Evolutionary conservation across 2,797 vertebrate genomes (phyloP).

Genomic region (Xerus rutilus): DNA sequence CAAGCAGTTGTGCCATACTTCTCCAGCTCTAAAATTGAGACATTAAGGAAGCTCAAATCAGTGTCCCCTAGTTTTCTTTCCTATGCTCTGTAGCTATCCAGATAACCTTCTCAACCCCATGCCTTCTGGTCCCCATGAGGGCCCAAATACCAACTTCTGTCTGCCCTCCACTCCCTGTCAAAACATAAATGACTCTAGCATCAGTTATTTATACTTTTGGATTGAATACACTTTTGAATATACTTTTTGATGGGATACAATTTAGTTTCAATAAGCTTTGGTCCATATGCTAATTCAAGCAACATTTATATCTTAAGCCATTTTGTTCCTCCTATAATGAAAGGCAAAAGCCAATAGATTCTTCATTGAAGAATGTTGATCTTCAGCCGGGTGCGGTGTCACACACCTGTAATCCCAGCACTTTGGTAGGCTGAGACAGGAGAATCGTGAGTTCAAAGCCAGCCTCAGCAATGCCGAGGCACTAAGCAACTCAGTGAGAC

Average conservation of each 20-base stretch:
- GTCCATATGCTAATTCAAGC: conserved; percentile 66
- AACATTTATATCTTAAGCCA: conserved; percentile 63
- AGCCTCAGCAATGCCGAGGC: no score
- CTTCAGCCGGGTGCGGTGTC: not conserved
- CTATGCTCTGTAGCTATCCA: conserved; percentile 50
- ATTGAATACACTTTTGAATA: conserved; percentile 19
- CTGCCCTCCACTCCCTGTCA: conserved; percentile 59
- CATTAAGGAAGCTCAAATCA: not conserved
- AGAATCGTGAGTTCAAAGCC: no score
- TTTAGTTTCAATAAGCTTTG: conserved; percentile 68
- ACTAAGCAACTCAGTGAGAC: no score
- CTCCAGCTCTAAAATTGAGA: not conserved
- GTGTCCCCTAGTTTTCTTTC: not conserved
- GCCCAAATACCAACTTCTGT: conserved; percentile 62
- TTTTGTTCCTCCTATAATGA: conserved; percentile 39
- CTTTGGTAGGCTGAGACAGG: not conserved
- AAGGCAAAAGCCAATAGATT: not conserved
- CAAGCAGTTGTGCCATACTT: not conserved
- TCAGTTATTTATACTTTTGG: conserved; percentile 75
- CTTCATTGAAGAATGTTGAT: conserved; percentile 33
- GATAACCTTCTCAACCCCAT: conserved; percentile 69
- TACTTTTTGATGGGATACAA: conserved; percentile 50
- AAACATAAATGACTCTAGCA: conserved; percentile 70
- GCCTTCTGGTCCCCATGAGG: not conserved
- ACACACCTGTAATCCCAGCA: not conserved